Evolutionary conservation across 2,888 invertebrate genomes (phyloP).

Genomic region (Drosophila sordidapex): DNA sequence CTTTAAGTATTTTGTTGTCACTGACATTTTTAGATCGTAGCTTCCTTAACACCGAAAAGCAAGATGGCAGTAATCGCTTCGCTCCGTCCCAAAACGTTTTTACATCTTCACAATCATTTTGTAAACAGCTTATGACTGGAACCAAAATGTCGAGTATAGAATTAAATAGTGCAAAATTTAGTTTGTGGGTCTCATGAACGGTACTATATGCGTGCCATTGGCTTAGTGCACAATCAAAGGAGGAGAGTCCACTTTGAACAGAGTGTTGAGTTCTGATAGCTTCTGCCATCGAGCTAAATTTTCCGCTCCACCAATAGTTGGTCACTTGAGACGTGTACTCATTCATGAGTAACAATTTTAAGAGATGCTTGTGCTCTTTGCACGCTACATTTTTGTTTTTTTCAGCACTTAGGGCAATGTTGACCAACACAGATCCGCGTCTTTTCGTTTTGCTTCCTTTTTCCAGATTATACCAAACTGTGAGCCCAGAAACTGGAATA

Average conservation of each 20-base stretch:
- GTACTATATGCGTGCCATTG: slow-evolving; percentile 92
- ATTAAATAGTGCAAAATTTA: slow-evolving; percentile 92
- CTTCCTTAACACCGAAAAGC: slow-evolving; percentile 90
- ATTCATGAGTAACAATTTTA: slow-evolving; percentile 91
- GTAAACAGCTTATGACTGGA: slow-evolving; percentile 85
- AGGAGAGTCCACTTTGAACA: slow-evolving; percentile 95
- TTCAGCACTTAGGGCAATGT: slow-evolving; percentile 93
- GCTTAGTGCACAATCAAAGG: slow-evolving; percentile 89
- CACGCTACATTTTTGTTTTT: slow-evolving; percentile 93
- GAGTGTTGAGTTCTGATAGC: slow-evolving; percentile 96
- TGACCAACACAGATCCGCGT: slow-evolving; percentile 94
- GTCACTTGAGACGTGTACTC: slow-evolving; percentile 91
- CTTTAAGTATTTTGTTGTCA: slow-evolving; percentile 90
- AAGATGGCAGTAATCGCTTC: slow-evolving; percentile 91
- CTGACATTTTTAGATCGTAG: slow-evolving; percentile 90
- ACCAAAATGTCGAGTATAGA: slow-evolving; percentile 89
- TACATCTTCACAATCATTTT: slow-evolving; percentile 87
- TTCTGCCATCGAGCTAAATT: slow-evolving; percentile 92
- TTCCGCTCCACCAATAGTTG: slow-evolving; percentile 93
- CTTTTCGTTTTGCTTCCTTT: slow-evolving; percentile 90
- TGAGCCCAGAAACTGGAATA: slow-evolving; percentile 96
- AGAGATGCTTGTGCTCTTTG: slow-evolving; percentile 92
- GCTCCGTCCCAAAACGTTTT: slow-evolving; percentile 93
- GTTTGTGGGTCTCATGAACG: slow-evolving; percentile 92
- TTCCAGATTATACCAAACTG: slow-evolving; percentile 96